Conservation (phyloP, 1,140 invertebrate genomes). For the Cyrtorhinus lividipennis region DNA sequence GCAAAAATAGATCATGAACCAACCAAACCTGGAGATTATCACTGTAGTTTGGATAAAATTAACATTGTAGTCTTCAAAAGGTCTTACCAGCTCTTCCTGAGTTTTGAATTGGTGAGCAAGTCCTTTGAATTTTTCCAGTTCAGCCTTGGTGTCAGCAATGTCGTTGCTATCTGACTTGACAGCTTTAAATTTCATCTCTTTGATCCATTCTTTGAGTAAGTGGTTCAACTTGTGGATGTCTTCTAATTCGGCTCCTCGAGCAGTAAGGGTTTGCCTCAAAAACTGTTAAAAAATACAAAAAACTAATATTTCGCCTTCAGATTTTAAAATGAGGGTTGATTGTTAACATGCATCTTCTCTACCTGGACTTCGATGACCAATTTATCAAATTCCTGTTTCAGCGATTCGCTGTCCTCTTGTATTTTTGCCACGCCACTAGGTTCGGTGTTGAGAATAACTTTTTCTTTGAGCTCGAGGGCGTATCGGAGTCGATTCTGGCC, state of each 20-base stretch:
- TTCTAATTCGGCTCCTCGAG: conserved; percentile 57
- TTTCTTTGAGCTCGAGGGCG: conserved; percentile 77
- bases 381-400: conserved; percentile 78
- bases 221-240: conserved; percentile 69
- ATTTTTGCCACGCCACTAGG: conserved; percentile 69
- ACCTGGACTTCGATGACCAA: conserved; percentile 52
- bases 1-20: conserved; percentile 5
- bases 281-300: conserved; percentile 36
- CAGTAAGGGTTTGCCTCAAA: conserved; percentile 52
- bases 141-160: conserved; percentile 75
- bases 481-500: conserved; percentile 82
- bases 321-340: too few species aligned
- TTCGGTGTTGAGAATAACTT: conserved; percentile 83
- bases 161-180: conserved; percentile 58
- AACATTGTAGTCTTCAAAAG: too few species aligned
- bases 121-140: conserved; percentile 65
- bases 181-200: conserved; percentile 71
- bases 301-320: neutral
- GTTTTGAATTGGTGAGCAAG: conserved; percentile 60
- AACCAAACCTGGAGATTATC: too few species aligned
- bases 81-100: conserved; percentile 45
- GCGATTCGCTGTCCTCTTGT: conserved; percentile 72
- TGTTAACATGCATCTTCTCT: too few species aligned
- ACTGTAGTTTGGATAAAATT: too few species aligned
- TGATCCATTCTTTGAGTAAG: conserved; percentile 64